phyloP scores from a whole-genome alignment of 2,113 vertebrate genomes.

The Poecile atricapillus region DNA sequence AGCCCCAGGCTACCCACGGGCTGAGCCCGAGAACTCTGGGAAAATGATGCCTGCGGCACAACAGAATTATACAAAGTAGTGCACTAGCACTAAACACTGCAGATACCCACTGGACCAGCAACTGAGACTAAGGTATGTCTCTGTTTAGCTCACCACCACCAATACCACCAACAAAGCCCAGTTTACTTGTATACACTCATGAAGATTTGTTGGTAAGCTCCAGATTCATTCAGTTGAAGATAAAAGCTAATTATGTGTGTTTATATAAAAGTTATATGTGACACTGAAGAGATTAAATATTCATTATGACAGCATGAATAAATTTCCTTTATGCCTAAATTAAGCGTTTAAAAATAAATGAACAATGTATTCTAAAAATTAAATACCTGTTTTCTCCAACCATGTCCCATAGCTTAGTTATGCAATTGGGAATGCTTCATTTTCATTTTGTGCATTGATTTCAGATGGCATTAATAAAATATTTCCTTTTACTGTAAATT shows the following conservation, averaged over 20 bases:
- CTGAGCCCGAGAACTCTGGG: neutral
- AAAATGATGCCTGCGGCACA: neutral
- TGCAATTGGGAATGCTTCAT: conserved; percentile 38
- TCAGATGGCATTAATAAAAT: conserved; percentile 62
- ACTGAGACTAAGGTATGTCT: neutral
- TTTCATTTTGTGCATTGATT: conserved; percentile 56
- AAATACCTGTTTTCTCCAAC: conserved; percentile 45
- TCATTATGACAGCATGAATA: conserved; percentile 31
- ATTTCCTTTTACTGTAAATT: conserved; percentile 50
- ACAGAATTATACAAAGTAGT: neutral
- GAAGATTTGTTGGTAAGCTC: neutral
- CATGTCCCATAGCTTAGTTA: conserved; percentile 4
- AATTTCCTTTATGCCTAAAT: conserved; percentile 45
- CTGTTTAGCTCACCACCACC: neutral
- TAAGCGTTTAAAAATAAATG: conserved; percentile 61
- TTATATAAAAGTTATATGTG: conserved; percentile 61
- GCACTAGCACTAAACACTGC: neutral
- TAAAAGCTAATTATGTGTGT: conserved; percentile 33
- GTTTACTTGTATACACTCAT: neutral
- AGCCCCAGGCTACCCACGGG: neutral
- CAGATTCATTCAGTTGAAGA: conserved; percentile 3
- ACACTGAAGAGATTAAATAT: conserved; percentile 56
- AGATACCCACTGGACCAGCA: neutral
- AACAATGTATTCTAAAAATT: conserved; percentile 51
- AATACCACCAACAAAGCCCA: neutral